These are phyloP conservation scores for Xylophagus ater DNA, from an alignment of 2,888 invertebrate genomes.

Conservation along the genomic window DNA sequence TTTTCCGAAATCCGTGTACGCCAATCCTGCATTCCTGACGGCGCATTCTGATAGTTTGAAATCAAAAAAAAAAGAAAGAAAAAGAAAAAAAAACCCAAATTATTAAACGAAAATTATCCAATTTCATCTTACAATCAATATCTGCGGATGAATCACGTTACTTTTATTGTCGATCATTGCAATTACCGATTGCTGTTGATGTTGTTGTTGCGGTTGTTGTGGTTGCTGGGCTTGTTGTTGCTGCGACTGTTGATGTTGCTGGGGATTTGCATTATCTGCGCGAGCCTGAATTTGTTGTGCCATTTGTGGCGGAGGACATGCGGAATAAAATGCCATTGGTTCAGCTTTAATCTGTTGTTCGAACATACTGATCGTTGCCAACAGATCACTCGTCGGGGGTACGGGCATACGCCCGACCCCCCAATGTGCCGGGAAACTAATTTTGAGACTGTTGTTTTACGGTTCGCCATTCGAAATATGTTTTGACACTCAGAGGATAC, in stretches of 20 bases:
- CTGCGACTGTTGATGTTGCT: conserved; percentile 29
- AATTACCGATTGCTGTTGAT: conserved; percentile 39
- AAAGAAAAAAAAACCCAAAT: conserved; percentile 4
- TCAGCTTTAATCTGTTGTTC: conserved; percentile 61
- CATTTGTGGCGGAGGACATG: conserved; percentile 31
- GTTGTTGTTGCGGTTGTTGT: conserved; percentile 41
- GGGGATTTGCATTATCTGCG: conserved; percentile 4
- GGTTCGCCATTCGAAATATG: conserved; percentile 16
- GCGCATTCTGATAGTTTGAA: not conserved
- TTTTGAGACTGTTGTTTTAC: conserved; percentile 31
- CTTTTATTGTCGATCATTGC: conserved; percentile 25
- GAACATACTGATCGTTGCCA: conserved; percentile 55
- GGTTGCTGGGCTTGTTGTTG: conserved; percentile 32
- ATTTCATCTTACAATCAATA: conserved; percentile 22
- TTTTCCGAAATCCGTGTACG: conserved; percentile 16
- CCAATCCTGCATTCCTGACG: conserved; percentile 15
- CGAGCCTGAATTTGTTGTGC: conserved; percentile 18
- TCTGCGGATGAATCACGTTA: conserved; percentile 38
- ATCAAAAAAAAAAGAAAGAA: not conserved
- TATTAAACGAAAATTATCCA: conserved; percentile 3
- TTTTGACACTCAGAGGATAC: conserved; percentile 1
- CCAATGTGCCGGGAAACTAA: conserved; percentile 52
- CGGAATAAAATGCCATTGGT: conserved; percentile 51
- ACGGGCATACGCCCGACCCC: conserved; percentile 52
- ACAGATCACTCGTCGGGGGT: conserved; percentile 51